Evolutionary conservation across 2,888 invertebrate species (phyloP).

Genomic region (Plagodis pulveraria): DNA sequence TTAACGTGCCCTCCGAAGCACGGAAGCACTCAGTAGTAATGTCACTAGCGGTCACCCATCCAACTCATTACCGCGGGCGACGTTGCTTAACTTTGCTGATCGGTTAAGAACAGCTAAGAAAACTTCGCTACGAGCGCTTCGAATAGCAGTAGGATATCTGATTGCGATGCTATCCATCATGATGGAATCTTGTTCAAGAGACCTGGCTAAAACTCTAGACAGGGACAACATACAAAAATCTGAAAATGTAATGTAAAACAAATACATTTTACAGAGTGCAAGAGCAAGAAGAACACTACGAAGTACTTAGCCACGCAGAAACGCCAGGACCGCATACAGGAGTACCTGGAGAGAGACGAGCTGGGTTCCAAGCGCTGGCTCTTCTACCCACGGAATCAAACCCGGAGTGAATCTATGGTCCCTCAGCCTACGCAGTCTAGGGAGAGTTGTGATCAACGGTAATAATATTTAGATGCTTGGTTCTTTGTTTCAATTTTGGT

Average conservation of each 20-base stretch:
- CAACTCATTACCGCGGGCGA: too few relatives aligned
- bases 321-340: conserved; percentile 69
- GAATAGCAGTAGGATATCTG: too few relatives aligned
- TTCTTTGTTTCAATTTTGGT: too few relatives aligned
- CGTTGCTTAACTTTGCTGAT: too few relatives aligned
- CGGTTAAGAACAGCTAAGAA: too few relatives aligned
- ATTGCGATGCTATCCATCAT: too few relatives aligned
- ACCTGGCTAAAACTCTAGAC: too few relatives aligned
- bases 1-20: too few relatives aligned
- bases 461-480: not conserved
- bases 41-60: too few relatives aligned
- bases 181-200: too few relatives aligned
- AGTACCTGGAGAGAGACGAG: conserved; percentile 71
- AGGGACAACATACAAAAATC: not conserved
- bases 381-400: conserved; percentile 64
- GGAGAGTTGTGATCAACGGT: conserved; percentile 62
- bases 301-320: conserved; percentile 73
- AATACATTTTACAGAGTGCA: conserved; percentile 62
- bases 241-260: not conserved
- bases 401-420: not conserved
- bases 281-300: conserved; percentile 63
- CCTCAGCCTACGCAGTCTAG: conserved; percentile 40
- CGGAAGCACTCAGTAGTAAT: too few relatives aligned
- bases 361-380: conserved; percentile 75
- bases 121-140: too few relatives aligned